A percentile compares a stretch with the other conserved stretches of the same genome.
phyloP scores from a whole-genome alignment of 1,140 invertebrate genomes.

The Tetramorium alpestre region DNA sequence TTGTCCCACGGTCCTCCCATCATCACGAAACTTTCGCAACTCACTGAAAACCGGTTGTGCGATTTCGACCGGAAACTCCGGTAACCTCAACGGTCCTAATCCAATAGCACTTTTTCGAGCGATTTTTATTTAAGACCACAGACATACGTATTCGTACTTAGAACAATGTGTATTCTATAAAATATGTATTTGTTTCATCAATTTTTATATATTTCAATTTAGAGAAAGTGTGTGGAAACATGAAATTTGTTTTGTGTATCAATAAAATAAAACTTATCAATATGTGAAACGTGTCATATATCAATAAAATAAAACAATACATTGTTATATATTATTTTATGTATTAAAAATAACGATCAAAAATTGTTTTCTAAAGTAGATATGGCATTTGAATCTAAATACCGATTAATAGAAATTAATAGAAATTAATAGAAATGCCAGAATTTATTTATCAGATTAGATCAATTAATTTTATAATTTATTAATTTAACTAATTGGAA shows the following conservation, averaged over 20 bases:
- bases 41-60: constrained; percentile 33
- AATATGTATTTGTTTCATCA: neutral
- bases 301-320: too few relatives aligned
- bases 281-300: too few relatives aligned
- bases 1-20: constrained; percentile 42
- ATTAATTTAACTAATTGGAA: too few relatives aligned
- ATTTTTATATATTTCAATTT: neutral
- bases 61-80: constrained; percentile 40
- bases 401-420: too few relatives aligned
- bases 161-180: neutral
- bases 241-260: neutral
- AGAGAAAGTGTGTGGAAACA: neutral
- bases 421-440: too few relatives aligned
- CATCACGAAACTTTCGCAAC: constrained; percentile 18
- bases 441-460: too few relatives aligned
- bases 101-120: neutral
- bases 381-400: neutral
- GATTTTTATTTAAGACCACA: neutral
- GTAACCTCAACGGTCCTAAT: constrained; percentile 3
- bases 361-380: neutral
- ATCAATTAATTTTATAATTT: too few relatives aligned
- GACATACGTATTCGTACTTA: neutral
- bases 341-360: neutral
- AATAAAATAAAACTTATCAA: neutral
- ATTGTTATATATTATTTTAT: too few relatives aligned